Conservation (phyloP, 2,888 invertebrate genomes). For the Globia sparganii region DNA sequence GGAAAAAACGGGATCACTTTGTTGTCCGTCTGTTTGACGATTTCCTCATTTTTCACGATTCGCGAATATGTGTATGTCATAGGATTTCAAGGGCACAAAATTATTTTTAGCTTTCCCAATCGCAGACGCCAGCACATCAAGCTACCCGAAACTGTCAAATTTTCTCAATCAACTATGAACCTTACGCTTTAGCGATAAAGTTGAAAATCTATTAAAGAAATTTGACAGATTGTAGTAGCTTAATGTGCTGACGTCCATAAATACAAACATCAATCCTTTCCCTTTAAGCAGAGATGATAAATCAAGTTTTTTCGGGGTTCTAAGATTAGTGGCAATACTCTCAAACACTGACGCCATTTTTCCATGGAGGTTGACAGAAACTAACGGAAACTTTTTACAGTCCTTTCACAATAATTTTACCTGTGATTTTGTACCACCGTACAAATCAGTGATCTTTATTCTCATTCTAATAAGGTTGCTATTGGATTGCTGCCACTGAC, state of each 20-base stretch:
- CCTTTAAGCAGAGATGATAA: neutral
- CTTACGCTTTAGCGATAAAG: too few relatives aligned
- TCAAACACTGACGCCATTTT: neutral
- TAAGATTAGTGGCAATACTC: neutral
- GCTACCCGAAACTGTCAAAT: too few relatives aligned
- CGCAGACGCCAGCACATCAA: too few relatives aligned
- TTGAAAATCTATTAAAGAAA: too few relatives aligned
- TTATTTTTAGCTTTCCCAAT: neutral
- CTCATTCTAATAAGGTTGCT: neutral
- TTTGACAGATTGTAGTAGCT: too few relatives aligned
- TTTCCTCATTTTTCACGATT: neutral
- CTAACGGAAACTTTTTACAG: neutral
- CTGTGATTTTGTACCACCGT: neutral
- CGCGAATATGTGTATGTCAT: neutral
- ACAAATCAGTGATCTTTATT: neutral
- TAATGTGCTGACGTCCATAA: too few relatives aligned
- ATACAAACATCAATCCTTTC: neutral
- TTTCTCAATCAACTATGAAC: too few relatives aligned
- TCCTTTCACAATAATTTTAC: neutral
- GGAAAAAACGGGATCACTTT: too few relatives aligned
- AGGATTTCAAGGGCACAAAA: neutral
- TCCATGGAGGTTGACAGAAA: neutral
- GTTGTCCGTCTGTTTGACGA: too few relatives aligned
- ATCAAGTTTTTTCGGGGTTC: neutral
- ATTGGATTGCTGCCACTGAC: neutral